These are phyloP conservation scores for Bombyx mandarina DNA, from an alignment of 1,140 invertebrate genomes.

Conservation along the genomic window DNA sequence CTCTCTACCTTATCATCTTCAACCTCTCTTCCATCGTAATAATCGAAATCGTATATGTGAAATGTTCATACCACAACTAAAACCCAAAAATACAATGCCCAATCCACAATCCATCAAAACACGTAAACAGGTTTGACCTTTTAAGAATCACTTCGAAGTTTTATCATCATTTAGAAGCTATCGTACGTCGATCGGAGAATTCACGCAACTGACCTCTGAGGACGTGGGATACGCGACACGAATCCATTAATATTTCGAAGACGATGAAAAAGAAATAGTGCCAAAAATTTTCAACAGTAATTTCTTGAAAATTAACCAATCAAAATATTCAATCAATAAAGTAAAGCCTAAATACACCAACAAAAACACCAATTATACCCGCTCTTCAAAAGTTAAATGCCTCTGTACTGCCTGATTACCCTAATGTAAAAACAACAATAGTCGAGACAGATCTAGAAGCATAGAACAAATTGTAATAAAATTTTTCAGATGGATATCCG, in stretches of 20 bases:
- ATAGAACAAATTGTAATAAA: no score
- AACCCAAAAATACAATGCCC: no score
- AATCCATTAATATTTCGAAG: constrained; percentile 10
- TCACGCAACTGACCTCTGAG: constrained; percentile 34
- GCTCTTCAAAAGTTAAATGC: background rate
- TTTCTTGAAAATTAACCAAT: background rate
- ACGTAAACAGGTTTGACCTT: constrained; percentile 3
- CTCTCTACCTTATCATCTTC: no score
- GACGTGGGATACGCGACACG: constrained; percentile 17
- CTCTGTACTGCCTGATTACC: background rate
- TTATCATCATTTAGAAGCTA: constrained; percentile 18
- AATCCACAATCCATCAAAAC: background rate
- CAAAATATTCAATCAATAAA: background rate
- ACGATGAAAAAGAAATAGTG: constrained; percentile 7
- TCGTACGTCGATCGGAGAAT: constrained; percentile 30
- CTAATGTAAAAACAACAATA: no score
- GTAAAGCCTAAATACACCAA: background rate
- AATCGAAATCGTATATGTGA: no score
- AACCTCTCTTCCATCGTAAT: no score
- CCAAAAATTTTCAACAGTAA: background rate
- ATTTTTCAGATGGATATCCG: no score
- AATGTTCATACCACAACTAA: no score
- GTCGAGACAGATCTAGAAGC: no score
- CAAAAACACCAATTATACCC: background rate
- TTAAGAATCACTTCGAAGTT: constrained; percentile 15